Percentiles rank a stretch among this genome's conserved stretches.
These are phyloP conservation scores for Chloroceryle inda DNA, from an alignment of 2,797 vertebrate genomes.

Conservation along the genomic window DNA sequence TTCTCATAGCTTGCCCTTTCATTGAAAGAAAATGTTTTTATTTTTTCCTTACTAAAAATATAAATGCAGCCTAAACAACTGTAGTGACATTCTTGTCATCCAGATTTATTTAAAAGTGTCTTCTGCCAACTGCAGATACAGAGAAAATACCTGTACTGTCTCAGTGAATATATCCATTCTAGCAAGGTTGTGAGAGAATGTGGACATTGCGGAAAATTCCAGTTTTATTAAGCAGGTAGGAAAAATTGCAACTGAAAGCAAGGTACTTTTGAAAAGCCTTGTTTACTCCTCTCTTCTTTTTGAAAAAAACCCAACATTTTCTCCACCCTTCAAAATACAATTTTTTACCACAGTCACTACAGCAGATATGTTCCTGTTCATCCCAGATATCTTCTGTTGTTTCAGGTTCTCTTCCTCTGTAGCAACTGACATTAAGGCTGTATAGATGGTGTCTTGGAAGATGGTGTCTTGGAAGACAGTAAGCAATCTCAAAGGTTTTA, in stretches of 20 bases:
- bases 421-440: not conserved
- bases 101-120: constrained; percentile 10
- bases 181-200: not conserved
- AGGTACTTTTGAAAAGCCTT: not conserved
- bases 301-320: not conserved
- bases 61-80: not conserved
- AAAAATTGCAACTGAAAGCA: not conserved
- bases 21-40: constrained; percentile 48
- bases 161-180: not conserved
- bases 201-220: not conserved
- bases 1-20: constrained; percentile 24
- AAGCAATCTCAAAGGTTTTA: not conserved
- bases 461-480: not conserved
- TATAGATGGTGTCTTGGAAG: not conserved
- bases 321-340: not conserved
- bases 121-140: not conserved
- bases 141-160: not conserved
- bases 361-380: not conserved
- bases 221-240: not conserved
- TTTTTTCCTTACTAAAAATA: constrained; percentile 47
- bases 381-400: not conserved
- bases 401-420: not conserved
- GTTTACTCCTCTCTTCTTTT: no score
- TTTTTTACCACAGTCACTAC: not conserved
- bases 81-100: constrained; percentile 11